phyloP scores from a whole-genome alignment of 2,888 invertebrate genomes.

The Lepas anatifera region DNA sequence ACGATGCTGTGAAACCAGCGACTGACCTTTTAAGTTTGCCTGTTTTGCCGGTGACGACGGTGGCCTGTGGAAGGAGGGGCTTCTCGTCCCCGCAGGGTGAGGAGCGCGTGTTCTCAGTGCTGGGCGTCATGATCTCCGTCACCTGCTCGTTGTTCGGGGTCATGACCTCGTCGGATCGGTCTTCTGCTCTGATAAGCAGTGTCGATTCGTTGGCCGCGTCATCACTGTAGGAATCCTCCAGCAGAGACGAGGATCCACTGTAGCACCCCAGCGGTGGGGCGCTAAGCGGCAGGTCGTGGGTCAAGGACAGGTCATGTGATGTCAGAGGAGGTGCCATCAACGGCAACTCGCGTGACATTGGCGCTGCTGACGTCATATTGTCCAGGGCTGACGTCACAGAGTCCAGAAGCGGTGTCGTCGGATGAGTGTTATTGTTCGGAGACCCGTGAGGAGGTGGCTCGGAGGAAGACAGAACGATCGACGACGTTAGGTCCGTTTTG shows the following conservation, averaged over 20 bases:
- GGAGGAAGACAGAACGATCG: neutral
- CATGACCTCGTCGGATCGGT: neutral
- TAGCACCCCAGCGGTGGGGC: too few relatives aligned
- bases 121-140: neutral
- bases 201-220: neutral
- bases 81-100: neutral
- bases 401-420: neutral
- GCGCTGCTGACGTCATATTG: neutral
- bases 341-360: neutral
- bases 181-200: neutral
- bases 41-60: neutral
- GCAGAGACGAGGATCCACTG: neutral
- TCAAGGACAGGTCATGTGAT: too few relatives aligned
- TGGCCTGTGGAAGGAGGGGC: neutral
- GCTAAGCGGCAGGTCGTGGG: too few relatives aligned
- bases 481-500: neutral
- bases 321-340: neutral
- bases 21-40: slow-evolving; percentile 9
- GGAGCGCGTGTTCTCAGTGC: neutral
- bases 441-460: neutral
- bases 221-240: slow-evolving; percentile 2
- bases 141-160: neutral
- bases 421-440: neutral
- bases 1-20: too few relatives aligned
- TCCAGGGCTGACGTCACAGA: neutral